Evolutionary conservation across 1,140 invertebrate genomes (phyloP).

Genomic region (Streblospio benedicti): DNA sequence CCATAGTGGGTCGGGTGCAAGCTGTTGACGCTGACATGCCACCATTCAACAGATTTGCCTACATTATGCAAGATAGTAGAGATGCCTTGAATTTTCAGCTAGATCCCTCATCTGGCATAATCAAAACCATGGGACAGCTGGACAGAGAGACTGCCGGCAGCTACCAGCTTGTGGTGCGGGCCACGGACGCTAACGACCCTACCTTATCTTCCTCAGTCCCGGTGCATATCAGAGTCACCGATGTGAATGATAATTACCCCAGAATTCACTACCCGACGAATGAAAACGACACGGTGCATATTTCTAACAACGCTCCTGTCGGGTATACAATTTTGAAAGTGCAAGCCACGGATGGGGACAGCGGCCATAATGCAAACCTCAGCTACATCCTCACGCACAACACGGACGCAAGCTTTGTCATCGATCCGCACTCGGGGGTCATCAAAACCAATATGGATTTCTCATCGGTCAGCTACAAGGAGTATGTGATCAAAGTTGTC

Average conservation of each 20-base stretch:
- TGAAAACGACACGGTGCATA: neutral
- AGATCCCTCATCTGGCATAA: neutral
- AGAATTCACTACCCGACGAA: slow-evolving; percentile 2
- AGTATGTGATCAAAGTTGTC: neutral
- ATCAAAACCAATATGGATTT: neutral
- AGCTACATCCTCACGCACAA: neutral
- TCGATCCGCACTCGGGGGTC: neutral
- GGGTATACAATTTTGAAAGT: neutral
- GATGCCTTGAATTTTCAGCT: neutral
- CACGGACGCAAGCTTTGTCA: neutral
- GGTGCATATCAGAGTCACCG: slow-evolving; percentile 1
- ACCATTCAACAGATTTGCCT: neutral
- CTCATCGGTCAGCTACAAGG: neutral
- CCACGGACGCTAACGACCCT: neutral
- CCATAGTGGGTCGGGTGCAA: neutral
- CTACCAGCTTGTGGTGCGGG: neutral
- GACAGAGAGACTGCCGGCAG: neutral
- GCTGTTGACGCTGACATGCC: neutral
- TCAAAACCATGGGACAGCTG: neutral
- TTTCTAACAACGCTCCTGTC: neutral
- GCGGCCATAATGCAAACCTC: neutral
- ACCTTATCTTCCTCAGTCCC: neutral
- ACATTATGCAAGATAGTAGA: neutral
- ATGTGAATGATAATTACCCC: slow-evolving; percentile 11
- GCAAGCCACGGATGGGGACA: neutral